phyloP scores from a whole-genome alignment of 1,140 invertebrate species.

The Drosophila ogumai region DNA sequence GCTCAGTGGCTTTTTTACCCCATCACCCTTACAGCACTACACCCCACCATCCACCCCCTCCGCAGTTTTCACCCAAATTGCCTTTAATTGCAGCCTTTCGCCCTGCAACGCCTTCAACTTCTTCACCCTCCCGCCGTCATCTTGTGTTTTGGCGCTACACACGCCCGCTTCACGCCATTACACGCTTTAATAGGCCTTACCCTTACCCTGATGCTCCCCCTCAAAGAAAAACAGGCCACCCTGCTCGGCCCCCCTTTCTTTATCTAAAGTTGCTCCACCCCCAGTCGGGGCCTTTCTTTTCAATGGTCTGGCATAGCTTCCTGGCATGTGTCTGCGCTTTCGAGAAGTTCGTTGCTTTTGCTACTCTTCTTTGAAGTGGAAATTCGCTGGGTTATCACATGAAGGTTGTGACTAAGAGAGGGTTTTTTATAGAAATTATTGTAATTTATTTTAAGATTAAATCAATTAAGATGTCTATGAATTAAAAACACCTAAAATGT shows the following conservation, averaged over 20 bases:
- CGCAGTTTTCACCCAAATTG: conserved; percentile 58
- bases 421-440: neutral
- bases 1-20: conserved; percentile 28
- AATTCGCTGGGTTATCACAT: neutral
- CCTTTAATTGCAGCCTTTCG: conserved; percentile 79
- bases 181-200: conserved; percentile 77
- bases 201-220: neutral
- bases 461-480: no score
- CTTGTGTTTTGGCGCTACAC: conserved; percentile 53
- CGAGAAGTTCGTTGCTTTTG: conserved; percentile 57
- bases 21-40: neutral
- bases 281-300: conserved; percentile 31
- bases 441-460: no score
- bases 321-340: conserved; percentile 70
- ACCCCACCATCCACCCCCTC: no score
- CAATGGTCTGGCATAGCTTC: conserved; percentile 49
- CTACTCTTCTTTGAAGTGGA: conserved; percentile 9
- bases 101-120: conserved; percentile 56
- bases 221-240: conserved; percentile 11
- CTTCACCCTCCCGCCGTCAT: conserved; percentile 18
- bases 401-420: neutral
- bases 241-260: conserved; percentile 1
- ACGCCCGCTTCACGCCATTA: conserved; percentile 78
- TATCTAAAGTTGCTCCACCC: conserved; percentile 12
- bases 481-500: no score